Percentiles rank a stretch among this genome's conserved stretches.
Conservation (phyloP, 2,888 invertebrate genomes). For the Endotricha flammealis region DNA sequence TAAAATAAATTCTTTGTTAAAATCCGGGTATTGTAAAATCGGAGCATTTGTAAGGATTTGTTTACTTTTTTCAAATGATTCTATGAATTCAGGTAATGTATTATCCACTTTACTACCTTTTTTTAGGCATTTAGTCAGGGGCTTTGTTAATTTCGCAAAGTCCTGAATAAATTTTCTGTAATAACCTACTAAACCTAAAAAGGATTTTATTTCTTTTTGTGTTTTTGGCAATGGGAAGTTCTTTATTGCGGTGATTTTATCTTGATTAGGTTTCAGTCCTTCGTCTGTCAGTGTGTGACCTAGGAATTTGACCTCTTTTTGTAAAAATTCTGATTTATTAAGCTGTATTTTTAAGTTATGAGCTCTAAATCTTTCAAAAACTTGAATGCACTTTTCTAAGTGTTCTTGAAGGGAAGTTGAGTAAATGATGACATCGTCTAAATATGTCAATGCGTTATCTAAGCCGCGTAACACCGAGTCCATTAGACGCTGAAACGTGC, state of each 20-base stretch:
- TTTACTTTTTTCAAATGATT: conserved; percentile 16
- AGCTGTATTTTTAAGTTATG: conserved; percentile 24
- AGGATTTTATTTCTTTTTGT: conserved; percentile 25
- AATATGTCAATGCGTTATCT: conserved; percentile 24
- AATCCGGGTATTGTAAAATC: conserved; percentile 33
- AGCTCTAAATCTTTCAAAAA: conserved; percentile 24
- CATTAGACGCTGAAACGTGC: conserved; percentile 24
- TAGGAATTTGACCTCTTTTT: conserved; percentile 17
- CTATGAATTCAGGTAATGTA: conserved; percentile 18
- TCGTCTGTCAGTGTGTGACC: conserved; percentile 22
- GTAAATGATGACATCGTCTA: conserved; percentile 29
- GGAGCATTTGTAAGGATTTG: neutral
- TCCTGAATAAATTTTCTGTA: too few relatives aligned
- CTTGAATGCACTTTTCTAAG: conserved; percentile 21
- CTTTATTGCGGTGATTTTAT: conserved; percentile 25
- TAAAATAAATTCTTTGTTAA: conserved; percentile 27
- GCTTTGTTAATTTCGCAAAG: too few relatives aligned
- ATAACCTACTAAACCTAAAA: too few relatives aligned
- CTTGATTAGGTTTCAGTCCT: conserved; percentile 26
- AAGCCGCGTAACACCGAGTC: conserved; percentile 31
- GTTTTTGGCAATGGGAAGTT: conserved; percentile 25
- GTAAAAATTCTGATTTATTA: conserved; percentile 23
- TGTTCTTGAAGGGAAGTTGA: conserved; percentile 25
- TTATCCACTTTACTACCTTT: conserved; percentile 17
- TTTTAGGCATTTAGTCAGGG: conserved; percentile 25